Evolutionary conservation across 2,113 vertebrate genomes (phyloP).

Genomic region (Polypterus senegalus): DNA sequence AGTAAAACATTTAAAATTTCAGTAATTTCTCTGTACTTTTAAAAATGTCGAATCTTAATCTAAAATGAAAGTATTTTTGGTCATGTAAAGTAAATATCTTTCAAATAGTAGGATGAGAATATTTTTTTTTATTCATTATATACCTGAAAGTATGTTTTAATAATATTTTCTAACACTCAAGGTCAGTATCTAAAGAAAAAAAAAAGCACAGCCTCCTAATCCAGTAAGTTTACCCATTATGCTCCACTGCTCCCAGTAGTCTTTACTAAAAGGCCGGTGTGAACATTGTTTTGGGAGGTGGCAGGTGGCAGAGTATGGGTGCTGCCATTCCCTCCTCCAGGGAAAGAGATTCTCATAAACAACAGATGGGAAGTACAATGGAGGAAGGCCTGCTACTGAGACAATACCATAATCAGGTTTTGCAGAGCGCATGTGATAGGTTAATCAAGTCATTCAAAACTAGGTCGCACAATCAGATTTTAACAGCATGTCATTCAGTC

Average conservation of each 20-base stretch:
- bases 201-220: conserved; percentile 21
- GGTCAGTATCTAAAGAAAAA: conserved; percentile 23
- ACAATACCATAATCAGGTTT: conserved; percentile 20
- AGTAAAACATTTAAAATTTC: too few species aligned
- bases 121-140: too few species aligned
- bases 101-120: too few species aligned
- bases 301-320: conserved; percentile 33
- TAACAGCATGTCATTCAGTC: conserved; percentile 28
- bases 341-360: conserved; percentile 27
- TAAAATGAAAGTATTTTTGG: too few species aligned
- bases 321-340: conserved; percentile 17
- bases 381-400: conserved; percentile 9
- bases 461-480: conserved; percentile 31
- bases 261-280: conserved; percentile 28
- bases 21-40: too few species aligned
- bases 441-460: conserved; percentile 37
- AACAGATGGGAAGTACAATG: conserved; percentile 30
- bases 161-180: background rate
- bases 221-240: conserved; percentile 28
- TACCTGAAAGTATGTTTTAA: too few species aligned
- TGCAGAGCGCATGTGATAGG: conserved; percentile 31
- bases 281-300: conserved; percentile 23
- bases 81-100: too few species aligned
- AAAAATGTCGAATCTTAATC: too few species aligned
- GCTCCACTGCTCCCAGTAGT: conserved; percentile 17